These are phyloP conservation scores for Odiellus spinosus DNA, from an alignment of 2,888 invertebrate species.

Conservation along the genomic window DNA sequence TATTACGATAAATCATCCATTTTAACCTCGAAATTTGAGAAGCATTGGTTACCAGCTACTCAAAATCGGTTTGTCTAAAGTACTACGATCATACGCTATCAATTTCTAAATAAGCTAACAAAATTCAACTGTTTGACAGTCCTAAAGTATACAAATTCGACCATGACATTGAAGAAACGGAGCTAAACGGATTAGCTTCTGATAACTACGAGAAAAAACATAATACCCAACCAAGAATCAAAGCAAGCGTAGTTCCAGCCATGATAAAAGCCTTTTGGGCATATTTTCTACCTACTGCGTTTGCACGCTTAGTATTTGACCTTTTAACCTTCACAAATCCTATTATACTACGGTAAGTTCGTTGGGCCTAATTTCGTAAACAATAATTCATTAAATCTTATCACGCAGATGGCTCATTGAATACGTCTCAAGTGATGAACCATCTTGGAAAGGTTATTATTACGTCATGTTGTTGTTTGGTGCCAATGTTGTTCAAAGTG, in stretches of 20 bases:
- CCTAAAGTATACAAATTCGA: too few relatives aligned
- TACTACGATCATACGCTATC: too few relatives aligned
- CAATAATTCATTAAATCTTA: background rate
- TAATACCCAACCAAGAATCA: background rate
- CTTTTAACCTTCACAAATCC: constrained; percentile 2
- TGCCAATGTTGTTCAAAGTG: constrained; percentile 27
- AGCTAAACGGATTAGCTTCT: too few relatives aligned
- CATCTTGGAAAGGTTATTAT: constrained; percentile 70
- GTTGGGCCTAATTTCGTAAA: background rate
- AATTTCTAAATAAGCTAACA: too few relatives aligned
- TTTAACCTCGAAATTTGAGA: too few relatives aligned
- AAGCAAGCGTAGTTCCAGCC: background rate
- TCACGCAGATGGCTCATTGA: constrained; percentile 18
- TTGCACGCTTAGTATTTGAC: constrained; percentile 3
- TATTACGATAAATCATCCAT: too few relatives aligned
- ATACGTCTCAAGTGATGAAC: constrained; percentile 38
- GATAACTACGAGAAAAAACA: background rate
- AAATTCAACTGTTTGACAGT: too few relatives aligned
- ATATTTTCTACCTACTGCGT: constrained; percentile 2
- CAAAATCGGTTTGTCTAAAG: too few relatives aligned
- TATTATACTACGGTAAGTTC: constrained; percentile 1
- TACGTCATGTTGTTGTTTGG: constrained; percentile 59
- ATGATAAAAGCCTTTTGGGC: constrained; percentile 1
- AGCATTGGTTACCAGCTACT: too few relatives aligned
- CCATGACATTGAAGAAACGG: too few relatives aligned